Conservation (phyloP, 2,797 vertebrate genomes). For the Hippopotamyrus pictus region DNA sequence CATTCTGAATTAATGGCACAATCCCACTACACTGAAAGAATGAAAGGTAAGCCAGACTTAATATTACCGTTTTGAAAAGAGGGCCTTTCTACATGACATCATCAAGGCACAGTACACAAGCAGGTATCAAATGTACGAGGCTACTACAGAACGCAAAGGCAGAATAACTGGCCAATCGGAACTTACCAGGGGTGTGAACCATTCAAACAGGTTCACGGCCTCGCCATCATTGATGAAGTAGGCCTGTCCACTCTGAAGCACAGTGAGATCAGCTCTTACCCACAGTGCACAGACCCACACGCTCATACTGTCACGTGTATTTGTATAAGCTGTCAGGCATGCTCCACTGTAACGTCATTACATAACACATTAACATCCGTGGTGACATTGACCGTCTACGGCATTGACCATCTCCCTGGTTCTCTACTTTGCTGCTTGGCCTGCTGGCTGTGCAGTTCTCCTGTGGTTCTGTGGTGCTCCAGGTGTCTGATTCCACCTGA, state of each 20-base stretch:
- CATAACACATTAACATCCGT: not conserved
- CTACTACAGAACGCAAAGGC: not conserved
- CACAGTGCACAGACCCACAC: not conserved
- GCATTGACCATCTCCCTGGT: not conserved
- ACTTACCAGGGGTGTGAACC: constrained; percentile 82
- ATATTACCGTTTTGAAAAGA: not conserved
- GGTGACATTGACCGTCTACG: not conserved
- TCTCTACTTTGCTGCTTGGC: not conserved
- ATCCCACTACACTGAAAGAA: not conserved
- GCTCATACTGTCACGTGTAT: not conserved
- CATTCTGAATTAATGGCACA: not conserved
- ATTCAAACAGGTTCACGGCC: constrained; percentile 81
- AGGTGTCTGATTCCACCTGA: not conserved
- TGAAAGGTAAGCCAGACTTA: not conserved
- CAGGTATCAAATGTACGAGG: not conserved
- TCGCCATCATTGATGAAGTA: constrained; percentile 91
- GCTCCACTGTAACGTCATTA: not conserved
- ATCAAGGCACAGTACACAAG: not conserved
- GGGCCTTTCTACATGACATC: not conserved
- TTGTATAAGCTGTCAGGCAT: not conserved
- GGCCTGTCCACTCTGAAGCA: constrained; percentile 77
- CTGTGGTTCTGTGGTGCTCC: not conserved
- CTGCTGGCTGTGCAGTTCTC: not conserved
- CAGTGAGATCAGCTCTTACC: not conserved
- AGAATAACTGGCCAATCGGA: not conserved